Evolutionary conservation across 2,113 vertebrate genomes (phyloP).

Genomic region (Ptilorrhoa leucosticta): DNA sequence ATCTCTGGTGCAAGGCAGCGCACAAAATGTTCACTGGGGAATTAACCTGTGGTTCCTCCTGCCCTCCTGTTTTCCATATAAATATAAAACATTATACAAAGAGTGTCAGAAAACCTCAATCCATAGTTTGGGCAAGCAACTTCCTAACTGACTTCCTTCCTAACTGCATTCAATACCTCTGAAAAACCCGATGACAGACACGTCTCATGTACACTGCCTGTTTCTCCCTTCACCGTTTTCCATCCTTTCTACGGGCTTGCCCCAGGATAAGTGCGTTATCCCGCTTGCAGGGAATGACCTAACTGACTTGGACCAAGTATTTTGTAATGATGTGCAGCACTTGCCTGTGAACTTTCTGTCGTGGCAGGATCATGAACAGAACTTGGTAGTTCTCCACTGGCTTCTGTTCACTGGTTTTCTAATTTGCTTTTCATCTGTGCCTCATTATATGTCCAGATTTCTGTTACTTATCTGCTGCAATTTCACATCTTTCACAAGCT

Average conservation of each 20-base stretch:
- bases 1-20: rapidly evolving
- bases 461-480: neutral
- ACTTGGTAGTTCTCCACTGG: neutral
- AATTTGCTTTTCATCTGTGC: neutral
- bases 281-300: neutral
- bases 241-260: neutral
- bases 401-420: neutral
- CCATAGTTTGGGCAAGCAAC: neutral
- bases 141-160: neutral
- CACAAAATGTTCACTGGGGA: neutral
- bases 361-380: neutral
- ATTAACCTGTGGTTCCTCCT: neutral
- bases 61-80: rapidly evolving
- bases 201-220: rapidly evolving
- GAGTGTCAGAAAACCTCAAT: neutral
- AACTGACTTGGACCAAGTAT: neutral
- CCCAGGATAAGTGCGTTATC: neutral
- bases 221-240: neutral
- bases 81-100: neutral
- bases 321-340: neutral
- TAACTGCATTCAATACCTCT: neutral
- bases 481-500: neutral
- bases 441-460: neutral
- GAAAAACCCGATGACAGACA: neutral
- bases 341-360: neutral